Evolutionary conservation across 2,888 invertebrate species (phyloP).

Genomic region (Ligdia adustata): DNA sequence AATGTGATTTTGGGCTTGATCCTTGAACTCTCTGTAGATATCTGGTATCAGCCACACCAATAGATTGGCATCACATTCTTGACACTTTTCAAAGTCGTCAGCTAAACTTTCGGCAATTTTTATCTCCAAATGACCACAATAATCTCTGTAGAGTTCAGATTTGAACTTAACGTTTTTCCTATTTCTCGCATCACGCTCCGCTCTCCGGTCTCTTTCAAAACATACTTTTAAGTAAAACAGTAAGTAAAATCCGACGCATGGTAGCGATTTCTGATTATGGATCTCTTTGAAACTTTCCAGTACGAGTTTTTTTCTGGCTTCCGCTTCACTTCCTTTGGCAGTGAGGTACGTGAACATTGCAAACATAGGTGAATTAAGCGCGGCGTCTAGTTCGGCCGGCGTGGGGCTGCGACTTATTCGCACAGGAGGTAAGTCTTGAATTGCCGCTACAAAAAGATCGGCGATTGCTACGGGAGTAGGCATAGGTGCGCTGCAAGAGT

Average conservation of each 20-base stretch:
- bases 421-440: conserved; percentile 79
- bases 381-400: conserved; percentile 85
- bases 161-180: conserved; percentile 88
- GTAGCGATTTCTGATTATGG: conserved; percentile 85
- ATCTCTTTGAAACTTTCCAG: conserved; percentile 92
- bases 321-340: conserved; percentile 86
- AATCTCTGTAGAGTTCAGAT: conserved; percentile 93
- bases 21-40: conserved; percentile 95
- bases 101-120: conserved; percentile 89
- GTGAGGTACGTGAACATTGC: conserved; percentile 93
- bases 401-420: conserved; percentile 77
- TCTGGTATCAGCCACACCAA: conserved; percentile 97
- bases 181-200: conserved; percentile 77
- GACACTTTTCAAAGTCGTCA: conserved; percentile 93
- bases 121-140: conserved; percentile 91
- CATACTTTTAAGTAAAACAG: conserved; percentile 94
- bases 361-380: conserved; percentile 92
- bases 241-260: conserved; percentile 92
- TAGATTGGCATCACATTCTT: conserved; percentile 94
- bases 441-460: conserved; percentile 72
- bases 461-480: conserved; percentile 72
- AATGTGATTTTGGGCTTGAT: conserved; percentile 93
- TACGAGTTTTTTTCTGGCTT: conserved; percentile 90
- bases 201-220: conserved; percentile 81
- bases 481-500: conserved; percentile 66